phyloP scores from a whole-genome alignment of 1,140 invertebrate species.

The Ylistrum balloti region DNA sequence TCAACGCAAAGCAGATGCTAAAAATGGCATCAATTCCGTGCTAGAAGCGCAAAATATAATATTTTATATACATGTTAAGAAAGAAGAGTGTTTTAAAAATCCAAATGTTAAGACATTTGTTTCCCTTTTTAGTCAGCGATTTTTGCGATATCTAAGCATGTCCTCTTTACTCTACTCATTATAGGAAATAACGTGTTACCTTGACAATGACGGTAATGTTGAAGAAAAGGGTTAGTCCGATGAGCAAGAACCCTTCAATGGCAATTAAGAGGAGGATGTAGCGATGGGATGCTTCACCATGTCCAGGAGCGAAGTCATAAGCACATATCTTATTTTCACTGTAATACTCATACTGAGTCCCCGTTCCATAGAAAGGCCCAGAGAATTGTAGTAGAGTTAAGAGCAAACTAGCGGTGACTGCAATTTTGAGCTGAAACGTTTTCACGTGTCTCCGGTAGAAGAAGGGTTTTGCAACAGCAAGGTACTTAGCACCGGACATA shows the following conservation, averaged over 20 bases:
- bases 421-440: background rate
- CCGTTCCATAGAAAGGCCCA: background rate
- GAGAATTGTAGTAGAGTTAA: slow-evolving; percentile 22
- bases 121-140: no score
- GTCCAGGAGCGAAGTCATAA: slow-evolving; percentile 22
- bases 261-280: background rate
- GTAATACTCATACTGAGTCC: slow-evolving; percentile 17
- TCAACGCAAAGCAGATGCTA: no score
- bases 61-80: no score
- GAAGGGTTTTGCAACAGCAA: slow-evolving; percentile 4
- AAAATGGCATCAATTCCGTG: no score
- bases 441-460: slow-evolving; percentile 36
- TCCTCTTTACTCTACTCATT: no score
- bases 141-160: no score
- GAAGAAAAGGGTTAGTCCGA: background rate
- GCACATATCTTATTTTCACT: slow-evolving; percentile 43
- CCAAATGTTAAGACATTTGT: no score
- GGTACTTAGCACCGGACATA: slow-evolving; percentile 7
- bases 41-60: no score
- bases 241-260: background rate
- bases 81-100: no score
- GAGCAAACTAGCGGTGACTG: background rate
- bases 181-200: slow-evolving; percentile 26
- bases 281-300: slow-evolving; percentile 13
- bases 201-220: slow-evolving; percentile 40